Evolutionary conservation across 1,140 invertebrate species (phyloP), one percentile per base, ranked within the genome.

Genomic region (Marisa cornuarietis): DNA sequence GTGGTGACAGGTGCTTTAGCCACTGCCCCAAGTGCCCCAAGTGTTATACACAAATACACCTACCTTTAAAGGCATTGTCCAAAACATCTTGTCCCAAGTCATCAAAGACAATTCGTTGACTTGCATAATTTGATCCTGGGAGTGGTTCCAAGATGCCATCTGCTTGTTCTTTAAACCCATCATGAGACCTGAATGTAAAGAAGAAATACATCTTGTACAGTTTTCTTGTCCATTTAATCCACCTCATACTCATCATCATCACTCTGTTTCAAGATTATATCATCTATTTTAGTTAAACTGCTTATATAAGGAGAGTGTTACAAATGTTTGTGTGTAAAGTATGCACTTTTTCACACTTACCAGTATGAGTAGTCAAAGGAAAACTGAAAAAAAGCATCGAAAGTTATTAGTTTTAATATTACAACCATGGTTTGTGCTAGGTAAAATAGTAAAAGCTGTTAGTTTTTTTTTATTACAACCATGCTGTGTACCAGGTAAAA

Each of bases 61-160:
- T 91, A 83, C 94, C 94, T 85, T 93, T 91, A 92, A 93, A 93
- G 13, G 94, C 93, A 90, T 94, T 94, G 68, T 93, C 89, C 16
- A 94, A 82, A 14, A 94, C 92, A 26, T 92, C 92, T 80, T 91
- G 86, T 0, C 94, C 94, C 11, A 94, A 88, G 83, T 94, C 93
- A 49, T 92, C 83, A 87, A 93, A 94, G 14, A 94, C 92, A 74
- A 83, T 84, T 81, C 91, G 88, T 90, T 94, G 90, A 84, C 87
- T 88, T 31, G 91, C 88, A 83, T 91, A 92, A 7, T 82, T 87
- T 10, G 87, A 87, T 26, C 86, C 86, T n/a, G 80, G 69, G 16
- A 73, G 74, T 7, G 90, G 76, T n/a, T 85, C 88, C 65, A 90
- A 71, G 20, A 87, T 79, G 18, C 90, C 90, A 79, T 88, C 84